Conservation (phyloP, 2,113 vertebrate species). For the Piprites chloris region DNA sequence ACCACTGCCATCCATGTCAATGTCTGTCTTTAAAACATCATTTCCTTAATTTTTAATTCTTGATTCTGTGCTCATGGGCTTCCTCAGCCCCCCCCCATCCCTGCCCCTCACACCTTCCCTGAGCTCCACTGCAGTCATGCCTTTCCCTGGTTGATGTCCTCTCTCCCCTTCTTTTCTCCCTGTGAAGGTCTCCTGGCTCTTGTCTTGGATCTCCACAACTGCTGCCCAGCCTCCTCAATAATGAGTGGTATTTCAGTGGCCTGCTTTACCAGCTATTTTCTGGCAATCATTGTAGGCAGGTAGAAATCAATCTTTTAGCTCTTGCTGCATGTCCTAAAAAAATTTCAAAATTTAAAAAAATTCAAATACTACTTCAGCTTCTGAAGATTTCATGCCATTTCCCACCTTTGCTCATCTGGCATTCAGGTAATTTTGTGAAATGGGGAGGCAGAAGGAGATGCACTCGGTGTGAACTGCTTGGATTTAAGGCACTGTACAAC, state of each 20-base stretch:
- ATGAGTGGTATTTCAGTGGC: background rate
- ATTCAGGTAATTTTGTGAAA: background rate
- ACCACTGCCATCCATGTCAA: rapidly evolving
- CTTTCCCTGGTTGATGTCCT: background rate
- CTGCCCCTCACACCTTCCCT: background rate
- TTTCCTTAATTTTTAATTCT: background rate
- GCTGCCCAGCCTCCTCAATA: background rate
- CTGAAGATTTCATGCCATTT: background rate
- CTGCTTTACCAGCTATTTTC: background rate
- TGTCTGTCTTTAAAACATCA: background rate
- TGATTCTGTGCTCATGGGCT: background rate
- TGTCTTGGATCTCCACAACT: background rate
- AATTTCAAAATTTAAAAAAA: no score
- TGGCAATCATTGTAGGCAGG: background rate
- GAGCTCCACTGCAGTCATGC: rapidly evolving
- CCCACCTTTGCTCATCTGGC: background rate
- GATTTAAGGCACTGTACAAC: background rate
- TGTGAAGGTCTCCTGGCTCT: background rate
- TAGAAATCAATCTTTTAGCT: background rate
- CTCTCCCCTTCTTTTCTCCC: background rate
- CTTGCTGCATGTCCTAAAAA: background rate
- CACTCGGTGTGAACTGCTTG: background rate
- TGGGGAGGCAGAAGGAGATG: background rate
- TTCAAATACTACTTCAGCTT: background rate
- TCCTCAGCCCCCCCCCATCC: background rate